phyloP scores from a whole-genome alignment of 2,797 vertebrate genomes.

The Tamandua tetradactyla region DNA sequence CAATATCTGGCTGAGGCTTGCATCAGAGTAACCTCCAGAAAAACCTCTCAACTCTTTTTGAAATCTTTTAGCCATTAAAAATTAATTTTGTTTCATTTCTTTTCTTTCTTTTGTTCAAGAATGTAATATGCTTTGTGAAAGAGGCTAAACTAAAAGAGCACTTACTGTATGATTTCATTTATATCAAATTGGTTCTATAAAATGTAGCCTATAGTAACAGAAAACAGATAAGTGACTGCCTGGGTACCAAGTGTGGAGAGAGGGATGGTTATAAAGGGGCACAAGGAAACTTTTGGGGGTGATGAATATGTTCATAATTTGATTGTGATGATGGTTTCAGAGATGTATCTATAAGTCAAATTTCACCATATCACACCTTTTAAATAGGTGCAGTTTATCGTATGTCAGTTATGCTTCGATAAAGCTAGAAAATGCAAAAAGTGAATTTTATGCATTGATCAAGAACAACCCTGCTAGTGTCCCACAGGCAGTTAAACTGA shows the following conservation, averaged over 20 bases:
- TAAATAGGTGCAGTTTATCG: background rate
- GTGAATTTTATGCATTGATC: background rate
- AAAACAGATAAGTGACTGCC: background rate
- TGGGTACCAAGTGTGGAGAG: background rate
- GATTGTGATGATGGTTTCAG: background rate
- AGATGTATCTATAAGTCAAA: slow-evolving; percentile 3
- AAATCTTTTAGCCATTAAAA: too few relatives aligned
- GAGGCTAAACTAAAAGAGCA: background rate
- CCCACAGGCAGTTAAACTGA: background rate
- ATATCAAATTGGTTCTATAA: background rate
- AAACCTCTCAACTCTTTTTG: too few relatives aligned
- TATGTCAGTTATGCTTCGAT: background rate
- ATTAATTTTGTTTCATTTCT: too few relatives aligned
- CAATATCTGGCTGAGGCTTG: too few relatives aligned
- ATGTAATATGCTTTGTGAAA: slow-evolving; percentile 10
- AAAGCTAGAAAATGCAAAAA: background rate
- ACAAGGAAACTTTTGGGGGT: background rate
- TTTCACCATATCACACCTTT: background rate
- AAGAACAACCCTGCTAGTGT: background rate
- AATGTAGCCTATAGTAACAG: background rate
- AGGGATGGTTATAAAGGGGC: too few relatives aligned
- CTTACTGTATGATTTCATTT: background rate
- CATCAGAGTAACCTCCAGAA: too few relatives aligned
- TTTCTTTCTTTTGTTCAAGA: too few relatives aligned
- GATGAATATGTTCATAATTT: background rate